Conservation (phyloP, 2,888 invertebrate species). For the Epiperipatus broadwayi region DNA sequence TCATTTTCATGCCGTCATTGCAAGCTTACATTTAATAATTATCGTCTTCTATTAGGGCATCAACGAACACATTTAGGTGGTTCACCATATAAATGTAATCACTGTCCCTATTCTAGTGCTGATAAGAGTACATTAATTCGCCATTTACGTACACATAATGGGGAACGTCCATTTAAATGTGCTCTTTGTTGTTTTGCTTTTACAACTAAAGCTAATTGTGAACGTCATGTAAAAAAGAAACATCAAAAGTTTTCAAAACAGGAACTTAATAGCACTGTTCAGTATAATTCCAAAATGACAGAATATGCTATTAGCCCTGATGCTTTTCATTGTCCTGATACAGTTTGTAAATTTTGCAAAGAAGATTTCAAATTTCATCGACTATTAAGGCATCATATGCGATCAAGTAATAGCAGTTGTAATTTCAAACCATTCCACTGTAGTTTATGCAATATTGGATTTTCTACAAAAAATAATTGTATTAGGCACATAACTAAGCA, state of each 20-base stretch:
- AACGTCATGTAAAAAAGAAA: constrained; percentile 74
- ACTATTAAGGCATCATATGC: constrained; percentile 29
- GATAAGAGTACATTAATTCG: constrained; percentile 78
- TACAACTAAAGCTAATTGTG: constrained; percentile 92
- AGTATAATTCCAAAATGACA: constrained; percentile 23
- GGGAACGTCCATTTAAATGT: constrained; percentile 83
- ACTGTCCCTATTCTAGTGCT: constrained; percentile 69
- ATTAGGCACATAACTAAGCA: constrained; percentile 28
- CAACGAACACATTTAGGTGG: constrained; percentile 49
- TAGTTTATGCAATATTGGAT: constrained; percentile 26
- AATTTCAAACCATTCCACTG: constrained; percentile 28
- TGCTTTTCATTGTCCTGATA: constrained; percentile 24
- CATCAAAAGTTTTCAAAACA: constrained; percentile 68
- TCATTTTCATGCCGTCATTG: constrained; percentile 14
- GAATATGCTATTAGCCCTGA: constrained; percentile 13
- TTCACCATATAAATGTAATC: constrained; percentile 66
- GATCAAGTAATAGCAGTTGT: constrained; percentile 25
- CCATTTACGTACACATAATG: constrained; percentile 83
- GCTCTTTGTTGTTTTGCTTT: constrained; percentile 88
- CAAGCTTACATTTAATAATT: no score
- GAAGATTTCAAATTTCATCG: constrained; percentile 30
- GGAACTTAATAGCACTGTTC: constrained; percentile 64
- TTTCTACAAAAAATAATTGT: constrained; percentile 29
- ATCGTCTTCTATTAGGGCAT: constrained; percentile 14
- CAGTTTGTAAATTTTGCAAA: constrained; percentile 30